Base-by-base conservation (phyloP, 2,113 vertebrate species). In the Axis porcinus region DNA sequence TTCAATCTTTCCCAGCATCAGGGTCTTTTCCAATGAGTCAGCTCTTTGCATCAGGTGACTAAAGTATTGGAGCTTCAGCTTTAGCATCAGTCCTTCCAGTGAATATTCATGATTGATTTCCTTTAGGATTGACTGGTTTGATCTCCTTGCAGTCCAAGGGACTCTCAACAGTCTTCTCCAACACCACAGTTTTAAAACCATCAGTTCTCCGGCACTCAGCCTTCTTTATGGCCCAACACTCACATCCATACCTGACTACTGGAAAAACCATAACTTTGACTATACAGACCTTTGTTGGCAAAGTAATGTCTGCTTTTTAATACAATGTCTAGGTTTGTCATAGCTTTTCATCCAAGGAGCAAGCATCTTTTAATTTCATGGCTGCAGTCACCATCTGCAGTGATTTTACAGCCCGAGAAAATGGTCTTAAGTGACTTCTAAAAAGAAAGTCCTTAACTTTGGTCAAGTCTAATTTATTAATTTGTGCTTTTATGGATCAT, bases 401-500 rank as follows among this genome's bases (percentile, higher is more conserved):
- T 70, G 67, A 70, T 70, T 40, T 40, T 70, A 70, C 10, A 23
- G 67, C n/a, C n/a, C n/a, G 3, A 40, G n/a, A 70, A 70, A 70
- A 70, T 13, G 12, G 67, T 70, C 67, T 40, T 27, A 93, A 93
- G 5, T 85, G 19, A 28, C 82, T 84, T 84, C 67, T 64, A 93
- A 88, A 82, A 10, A 64, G 8, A 33, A 67, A 76, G 47, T n/a
- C n/a, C 36, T 89, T 79, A 40, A 76, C 45, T 82, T 94, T 43
- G 36, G 74, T 84, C 2, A 79, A 81, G 19, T 55, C 55, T 54
- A 62, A 8, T 28, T 60, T 81, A 40, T 45, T 74, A 86, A 92
- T 45, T 95, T 90, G 27, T 60, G 60, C 36, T 89, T 30, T 89
- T 67, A 89, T 30, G 12, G 12, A 86, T 84, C 16, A 52, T 89